A percentile compares a stretch with the other conserved stretches of the same genome.
These are phyloP conservation scores for Uria lomvia DNA, from an alignment of 2,113 vertebrate genomes.

Conservation along the genomic window DNA sequence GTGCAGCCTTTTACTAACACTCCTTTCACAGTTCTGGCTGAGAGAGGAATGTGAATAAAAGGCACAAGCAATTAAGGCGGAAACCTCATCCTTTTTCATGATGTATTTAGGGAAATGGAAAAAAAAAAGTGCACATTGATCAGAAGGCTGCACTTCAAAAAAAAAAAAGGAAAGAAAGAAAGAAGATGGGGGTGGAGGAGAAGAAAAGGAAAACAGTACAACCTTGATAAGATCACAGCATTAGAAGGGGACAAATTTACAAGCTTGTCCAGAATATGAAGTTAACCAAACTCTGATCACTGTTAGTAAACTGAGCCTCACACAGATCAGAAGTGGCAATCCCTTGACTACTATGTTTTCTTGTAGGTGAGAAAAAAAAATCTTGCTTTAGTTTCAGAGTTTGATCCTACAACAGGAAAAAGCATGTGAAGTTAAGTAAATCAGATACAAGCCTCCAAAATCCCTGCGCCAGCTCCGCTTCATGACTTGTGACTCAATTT, in stretches of 20 bases:
- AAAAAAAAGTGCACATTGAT: conserved; percentile 72
- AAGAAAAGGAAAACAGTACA: conserved; percentile 51
- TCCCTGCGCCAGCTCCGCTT: neutral
- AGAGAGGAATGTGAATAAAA: conserved; percentile 85
- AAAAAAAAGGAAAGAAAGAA: neutral
- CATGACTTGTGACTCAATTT: neutral
- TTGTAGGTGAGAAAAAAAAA: neutral
- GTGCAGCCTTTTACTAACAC: conserved; percentile 90
- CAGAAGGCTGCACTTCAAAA: conserved; percentile 66
- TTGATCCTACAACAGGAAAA: neutral
- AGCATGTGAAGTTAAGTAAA: neutral
- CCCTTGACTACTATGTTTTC: neutral
- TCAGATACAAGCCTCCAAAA: neutral
- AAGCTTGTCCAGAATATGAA: conserved; percentile 50
- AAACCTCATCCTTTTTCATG: conserved; percentile 84
- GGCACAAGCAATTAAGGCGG: conserved; percentile 86
- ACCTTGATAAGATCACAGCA: conserved; percentile 58
- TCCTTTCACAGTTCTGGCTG: conserved; percentile 84
- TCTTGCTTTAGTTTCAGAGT: neutral
- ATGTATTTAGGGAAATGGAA: conserved; percentile 79
- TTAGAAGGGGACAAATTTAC: conserved; percentile 50
- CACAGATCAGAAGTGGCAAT: neutral
- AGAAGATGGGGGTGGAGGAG: conserved; percentile 15
- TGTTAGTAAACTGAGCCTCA: conserved; percentile 57
- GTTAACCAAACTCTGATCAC: conserved; percentile 56